Evolutionary conservation across 1,140 invertebrate genomes (phyloP), one percentile per base, ranked within the genome.

Genomic region (Leptopilina boulardi): DNA sequence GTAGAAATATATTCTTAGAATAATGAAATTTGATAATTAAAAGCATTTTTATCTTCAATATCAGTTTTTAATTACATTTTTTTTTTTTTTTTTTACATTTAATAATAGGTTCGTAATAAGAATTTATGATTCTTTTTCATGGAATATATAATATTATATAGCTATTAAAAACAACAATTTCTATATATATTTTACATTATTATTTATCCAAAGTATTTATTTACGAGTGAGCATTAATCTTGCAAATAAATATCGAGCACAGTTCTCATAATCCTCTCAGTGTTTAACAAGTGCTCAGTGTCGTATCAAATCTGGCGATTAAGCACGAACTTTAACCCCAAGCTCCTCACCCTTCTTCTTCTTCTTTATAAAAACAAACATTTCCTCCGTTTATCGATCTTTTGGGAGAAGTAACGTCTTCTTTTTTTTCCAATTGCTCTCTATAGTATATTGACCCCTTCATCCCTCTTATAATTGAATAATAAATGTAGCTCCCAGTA

Each of bases 201-300:
- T 47, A 2, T 15, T 47, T 47, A 15, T 59, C 26, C 4, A 59
- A 23, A 21, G 13, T 8, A 51, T 15, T 13, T 30, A 30, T 66
- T n/a, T n/a, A n/a, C n/a, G n/a, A n/a, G n/a, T 66, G 3, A 23
- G 5, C 13, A 66, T 8, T 66, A 34, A 34, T 30, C 59, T 23
- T n/a, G 23, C 11, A 26, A n/a, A 51, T 26, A n/a, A 66, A 66
- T 66, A 66, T 11, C 26, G 11, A 34, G 13, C 13, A 23, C 15
- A 66, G 10, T 30, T 66, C 26, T 30, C 59, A 23, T 59, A 59
- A 26, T 66, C 5, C 26, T 13, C 21, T 34, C 21, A 30, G 10
- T 66, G 59, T 30, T 66, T 66, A n/a, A 66, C 59, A 66, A 30
- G 11, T 66, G 15, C 26, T 34, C 59, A 66, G 15, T 66, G 59